A percentile compares a stretch with the other conserved stretches of the same genome.
phyloP scores from a whole-genome alignment of 1,140 invertebrate genomes.

The Rhagoletis pomonella region DNA sequence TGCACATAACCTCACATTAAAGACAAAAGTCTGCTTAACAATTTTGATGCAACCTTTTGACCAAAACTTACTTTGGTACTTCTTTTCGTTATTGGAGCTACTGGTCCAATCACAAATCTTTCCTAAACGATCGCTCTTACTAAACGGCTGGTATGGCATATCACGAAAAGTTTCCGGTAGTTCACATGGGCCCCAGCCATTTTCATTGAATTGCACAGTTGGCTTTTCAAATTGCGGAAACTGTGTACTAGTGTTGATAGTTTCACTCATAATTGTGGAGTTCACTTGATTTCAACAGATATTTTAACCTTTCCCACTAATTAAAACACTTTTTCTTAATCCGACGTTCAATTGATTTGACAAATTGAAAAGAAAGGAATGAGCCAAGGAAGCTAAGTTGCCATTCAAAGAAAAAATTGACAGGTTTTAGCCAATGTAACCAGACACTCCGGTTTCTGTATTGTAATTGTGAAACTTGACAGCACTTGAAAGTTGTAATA shows the following conservation, averaged over 20 bases:
- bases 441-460: too few relatives aligned
- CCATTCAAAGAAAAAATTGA: not conserved
- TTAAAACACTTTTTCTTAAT: conserved; percentile 27
- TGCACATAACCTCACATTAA: conserved; percentile 68
- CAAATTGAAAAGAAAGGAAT: conserved; percentile 2
- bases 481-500: too few relatives aligned
- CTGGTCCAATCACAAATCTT: conserved; percentile 99
- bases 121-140: conserved; percentile 96
- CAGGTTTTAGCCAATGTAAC: too few relatives aligned
- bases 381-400: conserved; percentile 1
- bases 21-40: not conserved
- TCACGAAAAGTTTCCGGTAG: conserved; percentile 96
- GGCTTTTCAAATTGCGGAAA: conserved; percentile 71
- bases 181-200: conserved; percentile 96
- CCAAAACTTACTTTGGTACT: conserved; percentile 89
- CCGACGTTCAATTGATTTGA: conserved; percentile 11
- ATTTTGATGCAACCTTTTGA: not conserved
- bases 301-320: conserved; percentile 23
- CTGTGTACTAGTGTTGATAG: conserved; percentile 64
- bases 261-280: conserved; percentile 65
- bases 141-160: conserved; percentile 99
- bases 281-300: conserved; percentile 19
- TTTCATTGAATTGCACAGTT: conserved; percentile 71
- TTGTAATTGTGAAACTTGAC: too few relatives aligned
- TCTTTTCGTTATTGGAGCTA: conserved; percentile 94